Conservation (phyloP, 2,888 invertebrate genomes). For the Lypha dubia region DNA sequence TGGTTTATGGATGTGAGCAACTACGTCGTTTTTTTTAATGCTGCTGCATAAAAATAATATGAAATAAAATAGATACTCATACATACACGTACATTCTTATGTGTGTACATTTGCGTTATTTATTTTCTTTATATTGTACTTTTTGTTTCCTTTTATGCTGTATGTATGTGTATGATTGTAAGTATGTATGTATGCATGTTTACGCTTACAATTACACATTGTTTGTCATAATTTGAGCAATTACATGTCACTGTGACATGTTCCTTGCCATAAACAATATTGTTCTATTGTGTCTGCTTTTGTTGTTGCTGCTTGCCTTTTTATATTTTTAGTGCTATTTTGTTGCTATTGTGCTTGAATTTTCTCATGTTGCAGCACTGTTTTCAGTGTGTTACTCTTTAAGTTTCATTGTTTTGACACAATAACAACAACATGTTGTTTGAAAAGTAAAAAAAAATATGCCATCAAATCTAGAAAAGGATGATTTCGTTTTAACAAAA, state of each 20-base stretch:
- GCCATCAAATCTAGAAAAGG: constrained; percentile 63
- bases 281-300: constrained; percentile 71
- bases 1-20: background rate
- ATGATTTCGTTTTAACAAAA: constrained; percentile 62
- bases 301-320: constrained; percentile 45
- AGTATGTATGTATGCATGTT: background rate
- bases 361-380: constrained; percentile 49
- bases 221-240: constrained; percentile 78
- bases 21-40: constrained; percentile 15
- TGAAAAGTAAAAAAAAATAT: constrained; percentile 51
- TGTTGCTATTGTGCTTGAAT: background rate
- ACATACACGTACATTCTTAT: background rate
- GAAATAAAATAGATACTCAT: background rate
- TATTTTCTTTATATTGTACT: constrained; percentile 3
- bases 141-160: constrained; percentile 29
- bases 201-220: constrained; percentile 69
- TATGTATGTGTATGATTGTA: too few relatives aligned
- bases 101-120: constrained; percentile 16
- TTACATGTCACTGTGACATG: constrained; percentile 77
- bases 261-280: constrained; percentile 72
- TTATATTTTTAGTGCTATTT: background rate
- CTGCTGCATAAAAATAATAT: constrained; percentile 27
- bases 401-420: constrained; percentile 69
- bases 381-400: constrained; percentile 67
- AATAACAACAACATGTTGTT: constrained; percentile 65